phyloP scores from a whole-genome alignment of 2,797 vertebrate species.

The Vipera latastei region DNA sequence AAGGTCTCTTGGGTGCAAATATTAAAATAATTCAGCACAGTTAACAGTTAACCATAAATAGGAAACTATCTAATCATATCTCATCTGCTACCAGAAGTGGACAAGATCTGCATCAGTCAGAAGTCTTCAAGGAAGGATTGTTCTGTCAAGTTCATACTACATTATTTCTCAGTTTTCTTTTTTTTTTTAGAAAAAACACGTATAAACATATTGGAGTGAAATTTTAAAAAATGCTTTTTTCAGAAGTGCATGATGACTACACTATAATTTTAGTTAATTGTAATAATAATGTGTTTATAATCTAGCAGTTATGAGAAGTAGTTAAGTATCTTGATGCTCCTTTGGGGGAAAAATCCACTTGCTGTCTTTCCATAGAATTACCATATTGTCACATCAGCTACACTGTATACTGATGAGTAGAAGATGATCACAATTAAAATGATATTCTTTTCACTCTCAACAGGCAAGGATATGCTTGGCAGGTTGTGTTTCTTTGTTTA shows the following conservation, averaged over 20 bases:
- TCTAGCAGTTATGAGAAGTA: constrained; percentile 36
- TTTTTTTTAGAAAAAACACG: not conserved
- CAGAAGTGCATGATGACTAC: constrained; percentile 50
- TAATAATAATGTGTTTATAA: constrained; percentile 46
- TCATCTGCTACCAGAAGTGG: not conserved
- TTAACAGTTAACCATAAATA: not conserved
- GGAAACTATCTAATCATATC: not conserved
- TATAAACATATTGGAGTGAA: constrained; percentile 37
- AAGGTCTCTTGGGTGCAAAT: not conserved
- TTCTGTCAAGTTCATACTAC: constrained; percentile 48
- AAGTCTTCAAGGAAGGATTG: not conserved
- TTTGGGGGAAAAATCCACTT: constrained; percentile 44
- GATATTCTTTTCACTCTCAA: constrained; percentile 43
- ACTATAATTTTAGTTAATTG: constrained; percentile 64
- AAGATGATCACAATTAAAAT: constrained; percentile 46
- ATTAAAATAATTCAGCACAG: not conserved
- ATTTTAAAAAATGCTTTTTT: constrained; percentile 50
- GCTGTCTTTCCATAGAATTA: constrained; percentile 19
- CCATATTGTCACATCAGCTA: constrained; percentile 23
- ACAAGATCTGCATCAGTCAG: not conserved
- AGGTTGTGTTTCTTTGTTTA: not conserved
- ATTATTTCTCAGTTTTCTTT: constrained; percentile 30
- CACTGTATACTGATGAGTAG: constrained; percentile 9
- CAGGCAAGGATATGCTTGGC: constrained; percentile 50
- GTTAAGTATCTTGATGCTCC: constrained; percentile 31